Conservation (phyloP, 2,113 vertebrate species). For the Hyaena hyaena region DNA sequence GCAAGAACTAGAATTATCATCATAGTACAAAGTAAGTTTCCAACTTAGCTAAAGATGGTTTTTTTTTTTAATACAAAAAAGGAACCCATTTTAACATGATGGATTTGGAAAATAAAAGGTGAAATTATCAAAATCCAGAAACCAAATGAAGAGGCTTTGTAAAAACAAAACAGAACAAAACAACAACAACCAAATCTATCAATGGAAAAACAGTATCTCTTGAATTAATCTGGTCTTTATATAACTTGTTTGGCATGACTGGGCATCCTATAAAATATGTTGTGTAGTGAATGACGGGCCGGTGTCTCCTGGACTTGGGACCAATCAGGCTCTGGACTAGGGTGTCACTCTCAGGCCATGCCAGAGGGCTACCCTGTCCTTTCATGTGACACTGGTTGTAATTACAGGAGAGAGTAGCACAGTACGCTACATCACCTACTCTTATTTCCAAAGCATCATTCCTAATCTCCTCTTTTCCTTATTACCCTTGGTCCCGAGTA, state of each 20-base stretch:
- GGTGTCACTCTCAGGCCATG: neutral
- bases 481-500: neutral
- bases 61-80: conserved; percentile 9
- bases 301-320: neutral
- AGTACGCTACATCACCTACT: neutral
- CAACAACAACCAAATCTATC: neutral
- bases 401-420: neutral
- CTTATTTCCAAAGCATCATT: neutral
- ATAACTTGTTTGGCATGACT: neutral
- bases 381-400: neutral
- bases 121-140: conserved; percentile 18
- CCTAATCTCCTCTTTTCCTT: neutral
- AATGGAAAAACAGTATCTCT: neutral
- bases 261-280: neutral
- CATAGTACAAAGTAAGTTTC: neutral
- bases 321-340: neutral
- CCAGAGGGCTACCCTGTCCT: neutral
- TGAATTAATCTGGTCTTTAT: neutral
- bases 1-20: neutral
- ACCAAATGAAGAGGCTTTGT: neutral
- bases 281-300: neutral
- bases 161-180: neutral
- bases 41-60: neutral
- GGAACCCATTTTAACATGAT: conserved; percentile 2
- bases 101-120: conserved; percentile 49